A percentile compares a stretch with the other conserved stretches of the same genome.
Conservation (phyloP, 2,113 vertebrate species). For the Octodon degus region DNA sequence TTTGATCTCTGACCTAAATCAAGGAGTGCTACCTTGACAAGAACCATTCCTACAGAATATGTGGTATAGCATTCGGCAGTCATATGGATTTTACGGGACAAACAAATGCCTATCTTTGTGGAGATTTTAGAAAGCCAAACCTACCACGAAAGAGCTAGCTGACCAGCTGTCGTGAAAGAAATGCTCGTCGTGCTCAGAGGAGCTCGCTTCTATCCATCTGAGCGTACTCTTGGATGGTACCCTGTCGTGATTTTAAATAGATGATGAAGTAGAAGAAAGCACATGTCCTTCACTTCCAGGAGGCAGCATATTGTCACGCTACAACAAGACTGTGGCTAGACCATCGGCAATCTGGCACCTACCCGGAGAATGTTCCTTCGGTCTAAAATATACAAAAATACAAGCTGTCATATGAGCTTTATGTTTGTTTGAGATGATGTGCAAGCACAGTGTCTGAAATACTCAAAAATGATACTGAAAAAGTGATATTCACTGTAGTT, state of each 20-base stretch:
- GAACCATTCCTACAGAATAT: conserved; percentile 28
- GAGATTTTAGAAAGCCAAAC: conserved; percentile 54
- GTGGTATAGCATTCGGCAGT: background rate
- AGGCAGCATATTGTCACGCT: background rate
- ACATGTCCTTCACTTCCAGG: background rate
- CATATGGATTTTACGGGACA: background rate
- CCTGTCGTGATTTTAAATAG: background rate
- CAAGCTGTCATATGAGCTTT: background rate
- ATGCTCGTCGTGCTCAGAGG: background rate
- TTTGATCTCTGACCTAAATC: conserved; percentile 70
- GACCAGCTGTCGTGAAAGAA: background rate
- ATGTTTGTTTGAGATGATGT: background rate
- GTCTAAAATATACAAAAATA: background rate
- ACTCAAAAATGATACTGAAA: background rate
- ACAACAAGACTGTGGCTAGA: background rate
- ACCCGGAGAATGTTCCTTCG: background rate
- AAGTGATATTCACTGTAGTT: background rate
- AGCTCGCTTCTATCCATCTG: background rate
- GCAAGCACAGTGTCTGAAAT: background rate
- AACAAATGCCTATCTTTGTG: conserved; percentile 1
- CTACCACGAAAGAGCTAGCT: background rate
- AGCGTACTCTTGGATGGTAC: background rate
- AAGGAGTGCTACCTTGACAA: conserved; percentile 47
- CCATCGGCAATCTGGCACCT: background rate
- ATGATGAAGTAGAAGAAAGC: background rate